Evolutionary conservation across 2,888 invertebrate species (phyloP).

Genomic region (Automeris io): DNA sequence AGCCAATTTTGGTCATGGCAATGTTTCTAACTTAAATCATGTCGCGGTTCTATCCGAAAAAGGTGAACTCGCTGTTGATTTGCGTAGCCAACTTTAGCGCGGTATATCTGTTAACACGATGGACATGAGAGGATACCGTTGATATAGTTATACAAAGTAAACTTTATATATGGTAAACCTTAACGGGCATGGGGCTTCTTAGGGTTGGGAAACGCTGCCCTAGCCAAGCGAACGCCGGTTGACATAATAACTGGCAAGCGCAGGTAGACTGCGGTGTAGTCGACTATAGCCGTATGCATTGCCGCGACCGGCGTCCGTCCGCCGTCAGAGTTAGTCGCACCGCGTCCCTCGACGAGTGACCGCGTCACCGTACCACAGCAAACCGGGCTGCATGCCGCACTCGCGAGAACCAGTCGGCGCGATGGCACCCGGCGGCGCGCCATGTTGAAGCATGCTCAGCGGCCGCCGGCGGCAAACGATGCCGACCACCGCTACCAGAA

Average conservation of each 20-base stretch:
- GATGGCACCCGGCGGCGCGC: constrained; percentile 63
- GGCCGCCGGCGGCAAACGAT: constrained; percentile 73
- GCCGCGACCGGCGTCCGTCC: constrained; percentile 12
- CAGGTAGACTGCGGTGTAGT: constrained; percentile 44
- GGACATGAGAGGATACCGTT: no score
- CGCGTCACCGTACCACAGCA: constrained; percentile 16
- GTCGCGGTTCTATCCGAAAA: no score
- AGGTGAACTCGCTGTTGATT: no score
- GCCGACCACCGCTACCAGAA: constrained; percentile 75
- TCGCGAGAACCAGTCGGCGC: constrained; percentile 60
- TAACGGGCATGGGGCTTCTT: no score
- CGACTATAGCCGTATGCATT: neutral
- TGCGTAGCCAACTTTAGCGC: no score
- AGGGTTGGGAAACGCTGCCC: constrained; percentile 10
- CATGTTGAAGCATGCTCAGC: constrained; percentile 86
- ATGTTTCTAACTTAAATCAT: no score
- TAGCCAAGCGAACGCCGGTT: constrained; percentile 42
- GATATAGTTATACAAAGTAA: no score
- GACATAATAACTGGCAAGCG: constrained; percentile 55
- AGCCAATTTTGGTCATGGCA: no score
- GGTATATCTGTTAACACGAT: no score
- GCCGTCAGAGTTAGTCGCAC: constrained; percentile 37
- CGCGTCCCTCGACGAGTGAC: constrained; percentile 43
- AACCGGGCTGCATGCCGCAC: constrained; percentile 57
- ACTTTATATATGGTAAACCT: no score